These are phyloP conservation scores for Syrphus vitripennis DNA, from an alignment of 2,888 invertebrate genomes.

Conservation along the genomic window DNA sequence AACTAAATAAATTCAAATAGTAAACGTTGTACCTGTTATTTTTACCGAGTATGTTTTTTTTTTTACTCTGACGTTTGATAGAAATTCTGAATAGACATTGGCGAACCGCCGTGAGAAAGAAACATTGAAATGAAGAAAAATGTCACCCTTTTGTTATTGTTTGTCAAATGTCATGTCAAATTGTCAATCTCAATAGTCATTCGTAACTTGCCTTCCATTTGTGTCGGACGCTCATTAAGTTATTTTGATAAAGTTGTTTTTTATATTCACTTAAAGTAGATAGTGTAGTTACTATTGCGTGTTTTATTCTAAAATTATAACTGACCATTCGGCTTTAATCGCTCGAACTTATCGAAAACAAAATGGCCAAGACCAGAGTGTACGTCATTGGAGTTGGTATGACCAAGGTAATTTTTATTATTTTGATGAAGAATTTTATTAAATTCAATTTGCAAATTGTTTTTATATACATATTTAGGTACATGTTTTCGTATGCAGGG, in stretches of 20 bases:
- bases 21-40: no score
- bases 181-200: neutral
- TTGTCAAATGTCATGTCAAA: neutral
- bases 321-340: neutral
- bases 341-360: conserved; percentile 16
- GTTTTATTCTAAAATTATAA: neutral
- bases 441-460: neutral
- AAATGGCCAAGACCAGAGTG: conserved; percentile 83
- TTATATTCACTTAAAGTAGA: neutral
- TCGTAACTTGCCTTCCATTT: neutral
- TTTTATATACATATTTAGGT: neutral
- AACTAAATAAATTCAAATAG: no score
- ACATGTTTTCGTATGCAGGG: neutral
- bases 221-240: neutral
- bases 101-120: neutral
- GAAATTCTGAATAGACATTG: neutral
- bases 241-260: neutral
- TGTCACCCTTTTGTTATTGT: neutral
- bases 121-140: no score
- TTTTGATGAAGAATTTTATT: neutral
- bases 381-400: conserved; percentile 98
- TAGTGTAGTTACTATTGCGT: neutral
- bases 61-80: no score
- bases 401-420: conserved; percentile 88
- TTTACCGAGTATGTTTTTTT: no score